Evolutionary conservation across 92 coral and sea anemone genomes (phyloP).

Genomic region (Phenganax stokvisi): DNA sequence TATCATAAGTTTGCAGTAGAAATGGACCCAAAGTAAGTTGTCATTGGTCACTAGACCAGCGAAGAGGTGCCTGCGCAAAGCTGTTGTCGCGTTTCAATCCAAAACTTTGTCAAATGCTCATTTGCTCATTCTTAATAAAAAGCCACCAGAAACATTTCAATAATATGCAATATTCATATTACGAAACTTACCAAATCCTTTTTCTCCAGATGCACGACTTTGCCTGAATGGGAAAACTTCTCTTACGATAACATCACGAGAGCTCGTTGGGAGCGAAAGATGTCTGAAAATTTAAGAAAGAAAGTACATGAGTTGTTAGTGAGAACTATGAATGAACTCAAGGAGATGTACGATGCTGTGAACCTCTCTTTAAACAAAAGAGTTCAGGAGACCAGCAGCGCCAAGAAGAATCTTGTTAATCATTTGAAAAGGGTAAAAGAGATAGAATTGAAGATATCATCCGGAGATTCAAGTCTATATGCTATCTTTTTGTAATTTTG

Average conservation of each 20-base stretch:
- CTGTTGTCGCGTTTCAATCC: background rate
- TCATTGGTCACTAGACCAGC: background rate
- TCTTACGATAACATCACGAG: conserved; percentile 42
- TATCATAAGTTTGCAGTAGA: conserved; percentile 41
- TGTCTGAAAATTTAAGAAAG: conserved; percentile 39
- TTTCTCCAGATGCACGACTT: conserved; percentile 15
- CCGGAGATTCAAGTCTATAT: background rate
- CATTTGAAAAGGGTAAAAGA: conserved; percentile 33
- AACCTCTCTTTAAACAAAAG: conserved; percentile 30
- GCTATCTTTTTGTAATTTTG: background rate
- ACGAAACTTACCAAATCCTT: background rate
- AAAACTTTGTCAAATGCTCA: background rate
- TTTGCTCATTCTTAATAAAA: background rate
- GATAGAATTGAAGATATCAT: background rate
- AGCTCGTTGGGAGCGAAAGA: conserved; percentile 40
- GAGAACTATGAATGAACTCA: conserved; percentile 36
- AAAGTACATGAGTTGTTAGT: conserved; percentile 30
- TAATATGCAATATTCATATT: too few species aligned
- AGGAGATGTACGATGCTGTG: conserved; percentile 39
- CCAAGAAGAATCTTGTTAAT: conserved; percentile 22
- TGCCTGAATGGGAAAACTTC: conserved; percentile 41
- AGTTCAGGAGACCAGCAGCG: conserved; percentile 37
- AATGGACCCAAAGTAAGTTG: conserved; percentile 41
- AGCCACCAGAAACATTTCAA: too few species aligned
- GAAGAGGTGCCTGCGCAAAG: background rate